A percentile compares a stretch with the other conserved stretches of the same genome.
Conservation (phyloP, 2,888 invertebrate species). For the Cerceris ruficornis region DNA sequence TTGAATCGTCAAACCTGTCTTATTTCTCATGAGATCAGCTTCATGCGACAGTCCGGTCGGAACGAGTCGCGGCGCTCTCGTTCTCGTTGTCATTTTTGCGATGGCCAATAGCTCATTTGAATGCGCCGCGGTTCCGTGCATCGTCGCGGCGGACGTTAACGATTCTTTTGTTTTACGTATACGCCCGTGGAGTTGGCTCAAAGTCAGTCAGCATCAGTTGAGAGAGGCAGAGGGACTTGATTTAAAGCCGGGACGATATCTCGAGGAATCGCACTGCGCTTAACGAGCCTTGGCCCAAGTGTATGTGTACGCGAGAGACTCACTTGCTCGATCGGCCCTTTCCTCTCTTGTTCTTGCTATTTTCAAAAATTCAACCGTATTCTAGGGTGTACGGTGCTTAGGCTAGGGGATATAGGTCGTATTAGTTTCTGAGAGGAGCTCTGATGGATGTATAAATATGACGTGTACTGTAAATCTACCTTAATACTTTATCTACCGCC, state of each 20-base stretch:
- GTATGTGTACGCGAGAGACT: conserved; percentile 33
- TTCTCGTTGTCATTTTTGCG: conserved; percentile 73
- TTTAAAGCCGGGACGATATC: conserved; percentile 77
- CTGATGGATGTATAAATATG: too few species aligned
- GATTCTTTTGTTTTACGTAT: conserved; percentile 78
- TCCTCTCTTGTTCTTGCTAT: too few species aligned
- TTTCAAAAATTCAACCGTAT: too few species aligned
- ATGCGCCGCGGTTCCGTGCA: conserved; percentile 69
- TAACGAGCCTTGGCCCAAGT: conserved; percentile 74
- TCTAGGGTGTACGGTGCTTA: too few species aligned
- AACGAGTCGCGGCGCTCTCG: conserved; percentile 29
- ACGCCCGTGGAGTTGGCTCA: conserved; percentile 67
- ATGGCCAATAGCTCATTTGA: conserved; percentile 76
- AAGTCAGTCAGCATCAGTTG: conserved; percentile 65
- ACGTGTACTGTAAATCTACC: too few species aligned
- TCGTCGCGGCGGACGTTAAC: conserved; percentile 73
- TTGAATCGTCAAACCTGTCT: conserved; percentile 41
- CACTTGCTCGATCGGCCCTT: too few species aligned
- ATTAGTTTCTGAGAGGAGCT: too few species aligned
- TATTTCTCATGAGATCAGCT: conserved; percentile 55
- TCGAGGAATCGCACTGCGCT: conserved; percentile 76
- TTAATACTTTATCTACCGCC: too few species aligned
- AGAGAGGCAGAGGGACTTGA: conserved; percentile 71
- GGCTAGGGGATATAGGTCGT: too few species aligned
- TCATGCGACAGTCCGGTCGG: conserved; percentile 17